Evolutionary conservation across 2,113 vertebrate genomes (phyloP).

Genomic region (Origma solitaria): DNA sequence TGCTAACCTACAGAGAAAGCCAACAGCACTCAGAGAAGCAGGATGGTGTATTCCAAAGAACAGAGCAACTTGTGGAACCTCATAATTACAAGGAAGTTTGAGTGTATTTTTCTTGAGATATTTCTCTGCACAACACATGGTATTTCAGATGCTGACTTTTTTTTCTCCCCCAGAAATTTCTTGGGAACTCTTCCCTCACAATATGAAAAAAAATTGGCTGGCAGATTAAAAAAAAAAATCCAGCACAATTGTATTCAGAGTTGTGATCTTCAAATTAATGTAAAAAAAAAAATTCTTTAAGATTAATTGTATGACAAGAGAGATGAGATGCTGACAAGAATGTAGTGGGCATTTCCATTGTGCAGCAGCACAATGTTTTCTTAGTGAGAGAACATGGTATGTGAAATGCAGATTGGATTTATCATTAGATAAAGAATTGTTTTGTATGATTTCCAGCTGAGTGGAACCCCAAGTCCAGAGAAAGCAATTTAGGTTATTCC

Average conservation of each 20-base stretch:
- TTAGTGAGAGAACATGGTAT: background rate
- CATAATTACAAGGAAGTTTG: background rate
- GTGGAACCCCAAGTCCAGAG: background rate
- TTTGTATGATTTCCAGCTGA: background rate
- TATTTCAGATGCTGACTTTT: background rate
- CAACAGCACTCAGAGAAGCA: background rate
- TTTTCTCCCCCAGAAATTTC: too few species aligned
- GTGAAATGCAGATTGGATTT: background rate
- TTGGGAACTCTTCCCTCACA: background rate
- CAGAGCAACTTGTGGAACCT: background rate
- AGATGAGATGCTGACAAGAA: background rate
- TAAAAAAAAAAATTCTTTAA: background rate
- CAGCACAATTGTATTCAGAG: background rate
- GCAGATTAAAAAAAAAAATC: background rate
- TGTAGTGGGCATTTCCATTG: background rate
- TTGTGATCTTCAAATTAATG: background rate
- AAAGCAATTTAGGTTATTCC: background rate
- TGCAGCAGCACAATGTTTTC: background rate
- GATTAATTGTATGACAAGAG: background rate
- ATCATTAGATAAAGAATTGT: background rate
- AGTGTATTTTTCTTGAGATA: background rate
- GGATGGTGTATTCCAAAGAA: background rate
- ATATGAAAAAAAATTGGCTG: background rate
- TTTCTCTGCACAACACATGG: background rate
- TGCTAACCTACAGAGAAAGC: background rate